Evolutionary conservation across 2,113 vertebrate genomes (phyloP), one percentile per base, ranked within the genome.

Genomic region (Periophthalmodon schlosseri): DNA sequence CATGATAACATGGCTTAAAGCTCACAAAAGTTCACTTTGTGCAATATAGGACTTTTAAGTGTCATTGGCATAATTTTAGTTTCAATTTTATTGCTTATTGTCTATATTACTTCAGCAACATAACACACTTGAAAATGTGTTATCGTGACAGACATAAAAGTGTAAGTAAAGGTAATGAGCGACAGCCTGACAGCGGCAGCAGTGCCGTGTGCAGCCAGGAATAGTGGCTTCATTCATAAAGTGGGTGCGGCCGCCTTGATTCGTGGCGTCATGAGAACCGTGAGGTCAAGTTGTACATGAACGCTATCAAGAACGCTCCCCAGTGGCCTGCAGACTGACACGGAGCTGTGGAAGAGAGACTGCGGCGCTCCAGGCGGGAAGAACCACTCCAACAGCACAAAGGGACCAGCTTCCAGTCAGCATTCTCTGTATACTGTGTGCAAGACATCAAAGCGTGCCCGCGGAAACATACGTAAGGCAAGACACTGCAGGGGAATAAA

Each of bases 261-360:
- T 21, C 50, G 47, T 57, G 64, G 68, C 52, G 18, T 74, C 64
- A 68, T 74, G 72, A 67, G 72, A 54, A 73, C 9, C 11, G 20
- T 56, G 50, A n/a, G 50, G 63, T 74, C 63, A 57, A 56, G 34
- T 21, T 56, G 63, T 46, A 52, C 72, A 50, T 66, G 68, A 56
- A 70, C 61, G 58, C 5, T 21, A 76, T 63, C 46, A 33, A n/a
- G 72, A 28, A 57, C 72, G 9, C 68, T 67, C 65, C 64, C 36
- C n/a, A 46, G 21, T 20, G 61, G 33, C 61, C 28, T 33, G 34
- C 61, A 58, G 33, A 65, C 16, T 28, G 61, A 66, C 52, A 52
- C 56, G 52, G 36, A 44, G 39, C 39, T 52, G 50, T 20, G 50
- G 15, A 33, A 61, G 58, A 67, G 12, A 57, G 47, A 56, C 68